phyloP scores from a whole-genome alignment of 2,113 vertebrate species.

The Calyptomena viridis region DNA sequence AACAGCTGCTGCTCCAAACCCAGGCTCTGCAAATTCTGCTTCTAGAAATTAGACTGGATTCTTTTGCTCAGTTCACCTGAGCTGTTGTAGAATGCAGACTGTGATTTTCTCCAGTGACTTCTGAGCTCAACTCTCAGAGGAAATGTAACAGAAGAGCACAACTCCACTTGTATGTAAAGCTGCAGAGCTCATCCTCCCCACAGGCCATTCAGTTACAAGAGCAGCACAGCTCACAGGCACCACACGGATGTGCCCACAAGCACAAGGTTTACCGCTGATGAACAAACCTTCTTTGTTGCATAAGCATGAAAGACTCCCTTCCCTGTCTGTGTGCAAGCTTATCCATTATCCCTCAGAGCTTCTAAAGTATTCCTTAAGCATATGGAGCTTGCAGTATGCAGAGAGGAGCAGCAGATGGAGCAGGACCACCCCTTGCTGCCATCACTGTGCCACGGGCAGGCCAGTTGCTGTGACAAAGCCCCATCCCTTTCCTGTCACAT shows the following conservation, averaged over 20 bases:
- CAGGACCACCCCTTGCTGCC: not conserved
- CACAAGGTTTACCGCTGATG: not conserved
- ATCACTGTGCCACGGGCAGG: not conserved
- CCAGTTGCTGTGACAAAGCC: not conserved
- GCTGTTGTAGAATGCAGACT: not conserved
- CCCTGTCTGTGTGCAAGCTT: not conserved
- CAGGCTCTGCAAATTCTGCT: not conserved
- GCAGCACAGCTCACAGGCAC: not conserved
- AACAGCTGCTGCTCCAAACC: not conserved
- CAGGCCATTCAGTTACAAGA: fast-evolving
- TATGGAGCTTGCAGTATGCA: not conserved
- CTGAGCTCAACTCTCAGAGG: too few species aligned
- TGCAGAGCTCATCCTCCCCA: not conserved
- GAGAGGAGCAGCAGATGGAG: conserved; percentile 31
- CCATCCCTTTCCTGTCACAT: not conserved
- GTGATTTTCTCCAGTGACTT: not conserved
- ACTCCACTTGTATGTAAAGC: not conserved
- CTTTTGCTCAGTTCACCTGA: not conserved
- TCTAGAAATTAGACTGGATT: not conserved
- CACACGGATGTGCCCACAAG: not conserved
- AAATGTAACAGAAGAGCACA: not conserved
- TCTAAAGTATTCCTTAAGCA: fast-evolving
- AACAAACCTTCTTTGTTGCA: not conserved
- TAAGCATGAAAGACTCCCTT: not conserved
- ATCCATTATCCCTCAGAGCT: not conserved